phyloP scores from a whole-genome alignment of 2,113 vertebrate species.

The Thunnus thynnus region DNA sequence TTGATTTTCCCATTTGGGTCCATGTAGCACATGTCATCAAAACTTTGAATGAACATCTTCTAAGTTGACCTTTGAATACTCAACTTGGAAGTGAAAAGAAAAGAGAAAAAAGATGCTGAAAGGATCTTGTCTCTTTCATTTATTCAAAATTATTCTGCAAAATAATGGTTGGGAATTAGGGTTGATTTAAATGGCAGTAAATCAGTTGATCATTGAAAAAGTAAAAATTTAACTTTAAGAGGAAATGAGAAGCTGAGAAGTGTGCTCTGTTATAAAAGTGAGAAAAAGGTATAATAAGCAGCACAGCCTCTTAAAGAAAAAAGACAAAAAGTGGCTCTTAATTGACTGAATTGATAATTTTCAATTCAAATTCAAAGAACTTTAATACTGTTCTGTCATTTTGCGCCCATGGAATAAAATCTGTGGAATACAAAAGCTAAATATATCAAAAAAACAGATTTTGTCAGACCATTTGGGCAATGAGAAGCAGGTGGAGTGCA shows the following conservation, averaged over 20 bases:
- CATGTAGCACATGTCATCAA: neutral
- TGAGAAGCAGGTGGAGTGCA: slow-evolving; percentile 81
- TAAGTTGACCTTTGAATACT: too few relatives aligned
- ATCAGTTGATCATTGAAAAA: slow-evolving; percentile 8
- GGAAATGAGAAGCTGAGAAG: neutral
- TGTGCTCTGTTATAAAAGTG: neutral
- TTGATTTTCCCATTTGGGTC: slow-evolving; percentile 8
- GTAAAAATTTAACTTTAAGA: too few relatives aligned
- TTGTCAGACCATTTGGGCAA: slow-evolving; percentile 75
- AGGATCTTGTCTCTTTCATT: neutral
- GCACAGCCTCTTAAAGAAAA: neutral
- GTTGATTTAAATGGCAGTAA: slow-evolving; percentile 8
- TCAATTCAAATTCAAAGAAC: slow-evolving; percentile 34
- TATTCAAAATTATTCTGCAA: neutral
- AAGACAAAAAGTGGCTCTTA: slow-evolving; percentile 1
- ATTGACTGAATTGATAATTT: slow-evolving; percentile 21
- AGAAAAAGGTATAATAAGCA: slow-evolving; percentile 14
- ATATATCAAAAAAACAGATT: slow-evolving; percentile 65
- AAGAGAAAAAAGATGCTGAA: neutral
- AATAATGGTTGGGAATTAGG: neutral
- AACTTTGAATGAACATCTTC: neutral
- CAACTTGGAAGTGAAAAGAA: neutral
- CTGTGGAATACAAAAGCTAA: slow-evolving; percentile 64
- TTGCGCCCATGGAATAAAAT: slow-evolving; percentile 47
- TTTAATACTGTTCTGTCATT: slow-evolving; percentile 39